Evolutionary conservation across 2,113 vertebrate genomes (phyloP).

Genomic region (Ondatra zibethicus): DNA sequence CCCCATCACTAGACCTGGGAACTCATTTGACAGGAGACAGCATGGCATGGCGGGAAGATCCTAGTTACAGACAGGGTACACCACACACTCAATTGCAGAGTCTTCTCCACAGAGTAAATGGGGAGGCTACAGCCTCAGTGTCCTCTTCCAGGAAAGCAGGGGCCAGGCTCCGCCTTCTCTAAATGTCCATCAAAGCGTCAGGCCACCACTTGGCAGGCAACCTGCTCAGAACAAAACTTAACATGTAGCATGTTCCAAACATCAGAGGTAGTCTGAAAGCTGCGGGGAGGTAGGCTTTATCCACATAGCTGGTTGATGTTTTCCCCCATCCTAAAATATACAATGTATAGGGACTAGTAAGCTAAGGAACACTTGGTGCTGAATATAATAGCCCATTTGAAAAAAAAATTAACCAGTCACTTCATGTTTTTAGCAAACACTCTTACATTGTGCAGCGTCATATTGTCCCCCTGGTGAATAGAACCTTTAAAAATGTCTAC

Average conservation of each 20-base stretch:
- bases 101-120: background rate
- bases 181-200: background rate
- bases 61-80: background rate
- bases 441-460: slow-evolving; percentile 78
- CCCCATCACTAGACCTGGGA: background rate
- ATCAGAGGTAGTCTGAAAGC: background rate
- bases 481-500: slow-evolving; percentile 82
- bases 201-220: background rate
- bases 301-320: background rate
- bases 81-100: fast-evolving
- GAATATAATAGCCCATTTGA: slow-evolving; percentile 53
- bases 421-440: slow-evolving; percentile 86
- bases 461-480: slow-evolving; percentile 85
- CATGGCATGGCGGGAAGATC: background rate
- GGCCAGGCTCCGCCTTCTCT: background rate
- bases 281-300: background rate
- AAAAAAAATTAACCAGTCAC: slow-evolving; percentile 80
- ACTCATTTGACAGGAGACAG: background rate
- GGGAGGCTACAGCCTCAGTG: background rate
- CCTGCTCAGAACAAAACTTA: background rate
- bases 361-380: slow-evolving; percentile 42
- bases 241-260: background rate
- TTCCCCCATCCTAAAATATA: slow-evolving; percentile 1
- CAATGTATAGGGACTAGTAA: slow-evolving; percentile 15
- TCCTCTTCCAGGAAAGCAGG: background rate